Percentiles rank a stretch among this genome's conserved stretches.
Evolutionary conservation across 2,113 vertebrate genomes (phyloP).

Genomic region (Pterocles orientalis): DNA sequence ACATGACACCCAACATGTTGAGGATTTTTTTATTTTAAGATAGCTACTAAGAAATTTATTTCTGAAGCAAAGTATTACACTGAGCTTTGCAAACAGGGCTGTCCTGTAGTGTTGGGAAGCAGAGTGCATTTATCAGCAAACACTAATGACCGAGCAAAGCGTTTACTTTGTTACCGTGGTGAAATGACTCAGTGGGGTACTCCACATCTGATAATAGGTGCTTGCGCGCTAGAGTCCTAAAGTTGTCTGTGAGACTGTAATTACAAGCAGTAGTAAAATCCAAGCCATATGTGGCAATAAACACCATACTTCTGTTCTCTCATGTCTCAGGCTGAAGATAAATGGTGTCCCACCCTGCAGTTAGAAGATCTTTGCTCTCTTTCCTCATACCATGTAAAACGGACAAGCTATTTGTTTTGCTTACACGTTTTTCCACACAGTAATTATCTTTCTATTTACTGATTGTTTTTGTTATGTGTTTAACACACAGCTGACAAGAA

Average conservation of each 20-base stretch:
- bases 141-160: not conserved
- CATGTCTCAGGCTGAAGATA: constrained; percentile 40
- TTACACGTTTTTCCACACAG: not conserved
- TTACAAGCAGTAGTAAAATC: constrained; percentile 53
- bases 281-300: constrained; percentile 52
- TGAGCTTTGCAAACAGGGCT: constrained; percentile 24
- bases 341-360: constrained; percentile 43
- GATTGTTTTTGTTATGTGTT: constrained; percentile 48
- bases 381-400: constrained; percentile 33
- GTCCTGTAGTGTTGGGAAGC: constrained; percentile 9
- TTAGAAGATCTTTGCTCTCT: constrained; percentile 36
- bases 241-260: constrained; percentile 29
- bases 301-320: constrained; percentile 55
- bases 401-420: constrained; percentile 29
- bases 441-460: not conserved
- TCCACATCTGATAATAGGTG: constrained; percentile 30
- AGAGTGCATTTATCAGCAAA: constrained; percentile 10
- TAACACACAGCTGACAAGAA: constrained; percentile 77
- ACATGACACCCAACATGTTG: constrained; percentile 58
- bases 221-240: not conserved
- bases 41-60: constrained; percentile 44
- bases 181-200: not conserved
- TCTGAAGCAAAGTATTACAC: not conserved
- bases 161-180: not conserved
- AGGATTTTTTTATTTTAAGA: constrained; percentile 55